Percentiles rank a stretch among this genome's conserved stretches.
Conservation (phyloP, 2,113 vertebrate genomes). For the Rissa tridactyla region DNA sequence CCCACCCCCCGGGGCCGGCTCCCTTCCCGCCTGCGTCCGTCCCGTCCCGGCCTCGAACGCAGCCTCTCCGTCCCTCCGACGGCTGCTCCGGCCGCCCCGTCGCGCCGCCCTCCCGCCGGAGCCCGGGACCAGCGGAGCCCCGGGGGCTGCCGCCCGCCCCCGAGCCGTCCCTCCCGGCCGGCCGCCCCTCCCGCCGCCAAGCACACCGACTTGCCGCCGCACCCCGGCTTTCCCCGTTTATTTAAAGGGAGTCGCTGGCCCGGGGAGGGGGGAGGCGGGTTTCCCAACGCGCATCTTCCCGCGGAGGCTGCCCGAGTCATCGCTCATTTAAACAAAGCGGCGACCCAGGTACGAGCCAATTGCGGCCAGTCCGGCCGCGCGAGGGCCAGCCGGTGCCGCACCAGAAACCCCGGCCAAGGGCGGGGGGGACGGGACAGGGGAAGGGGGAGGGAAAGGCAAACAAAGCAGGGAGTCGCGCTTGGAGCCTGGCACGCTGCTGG, state of each 20-base stretch:
- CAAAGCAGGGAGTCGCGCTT: neutral
- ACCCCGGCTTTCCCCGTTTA: neutral
- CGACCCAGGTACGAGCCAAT: neutral
- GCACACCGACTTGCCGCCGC: neutral
- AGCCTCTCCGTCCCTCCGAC: neutral
- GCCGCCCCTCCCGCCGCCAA: neutral
- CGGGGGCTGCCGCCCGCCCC: neutral
- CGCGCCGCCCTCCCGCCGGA: neutral
- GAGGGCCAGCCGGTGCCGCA: neutral
- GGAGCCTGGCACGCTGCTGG: neutral
- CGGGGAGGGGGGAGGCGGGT: neutral
- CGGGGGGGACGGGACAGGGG: neutral
- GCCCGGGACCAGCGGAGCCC: neutral
- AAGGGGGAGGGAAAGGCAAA: neutral
- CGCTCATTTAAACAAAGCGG: conserved; percentile 9
- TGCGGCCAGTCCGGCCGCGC: neutral
- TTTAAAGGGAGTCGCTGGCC: neutral
- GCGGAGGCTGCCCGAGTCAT: neutral
- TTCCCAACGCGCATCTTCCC: neutral
- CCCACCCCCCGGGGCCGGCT: neutral
- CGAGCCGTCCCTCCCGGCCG: neutral
- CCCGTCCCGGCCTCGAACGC: neutral
- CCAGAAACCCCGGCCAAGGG: neutral
- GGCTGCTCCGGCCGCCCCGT: neutral
- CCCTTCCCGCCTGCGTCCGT: neutral